Evolutionary conservation across 2,797 vertebrate genomes (phyloP).

Genomic region (Cryptoprocta ferox): DNA sequence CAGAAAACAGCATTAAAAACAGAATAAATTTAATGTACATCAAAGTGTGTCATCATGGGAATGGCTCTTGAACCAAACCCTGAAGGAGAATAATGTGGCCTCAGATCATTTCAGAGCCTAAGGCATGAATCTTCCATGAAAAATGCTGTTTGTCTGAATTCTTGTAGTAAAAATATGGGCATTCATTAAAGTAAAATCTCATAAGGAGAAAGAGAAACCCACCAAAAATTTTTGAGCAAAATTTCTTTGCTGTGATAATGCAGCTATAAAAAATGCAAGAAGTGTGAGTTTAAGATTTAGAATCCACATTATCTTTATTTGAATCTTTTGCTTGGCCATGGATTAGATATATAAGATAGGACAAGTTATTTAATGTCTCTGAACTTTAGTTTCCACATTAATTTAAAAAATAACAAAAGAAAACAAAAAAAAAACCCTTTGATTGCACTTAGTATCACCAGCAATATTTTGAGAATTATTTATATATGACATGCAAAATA

Average conservation of each 20-base stretch:
- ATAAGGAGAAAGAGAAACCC: neutral
- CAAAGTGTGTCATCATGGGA: conserved; percentile 71
- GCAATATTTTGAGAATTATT: neutral
- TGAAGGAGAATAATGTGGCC: conserved; percentile 61
- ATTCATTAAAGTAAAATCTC: conserved; percentile 57
- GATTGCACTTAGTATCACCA: neutral
- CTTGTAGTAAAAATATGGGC: conserved; percentile 16
- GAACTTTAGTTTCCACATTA: neutral
- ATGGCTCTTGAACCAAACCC: conserved; percentile 56
- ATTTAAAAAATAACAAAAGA: neutral
- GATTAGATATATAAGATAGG: neutral
- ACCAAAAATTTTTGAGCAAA: neutral
- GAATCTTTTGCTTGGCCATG: neutral
- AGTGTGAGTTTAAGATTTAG: neutral
- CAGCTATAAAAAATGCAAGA: neutral
- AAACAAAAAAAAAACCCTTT: neutral
- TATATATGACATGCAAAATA: neutral
- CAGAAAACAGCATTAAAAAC: conserved; percentile 62
- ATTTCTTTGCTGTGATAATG: neutral
- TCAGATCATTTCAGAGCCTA: conserved; percentile 72
- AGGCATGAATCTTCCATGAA: conserved; percentile 64
- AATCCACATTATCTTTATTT: neutral
- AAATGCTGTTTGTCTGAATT: conserved; percentile 67
- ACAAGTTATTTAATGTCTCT: neutral
- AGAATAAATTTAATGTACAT: conserved; percentile 73